phyloP scores from a whole-genome alignment of 2,113 vertebrate genomes.

The Peromyscus maniculatus region DNA sequence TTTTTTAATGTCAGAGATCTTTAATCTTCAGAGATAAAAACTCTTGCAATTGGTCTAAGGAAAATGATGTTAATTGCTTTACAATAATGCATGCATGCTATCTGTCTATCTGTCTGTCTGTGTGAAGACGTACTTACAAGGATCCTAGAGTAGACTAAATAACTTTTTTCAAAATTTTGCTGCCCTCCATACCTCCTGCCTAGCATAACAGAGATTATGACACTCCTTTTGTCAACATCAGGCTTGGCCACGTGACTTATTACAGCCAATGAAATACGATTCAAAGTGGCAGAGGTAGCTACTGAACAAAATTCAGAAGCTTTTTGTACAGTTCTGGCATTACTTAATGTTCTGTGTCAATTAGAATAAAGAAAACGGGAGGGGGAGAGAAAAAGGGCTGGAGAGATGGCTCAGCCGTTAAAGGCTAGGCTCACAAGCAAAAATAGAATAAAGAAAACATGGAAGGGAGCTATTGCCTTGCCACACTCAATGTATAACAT shows the following conservation, averaged over 20 bases:
- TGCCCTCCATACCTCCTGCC: neutral
- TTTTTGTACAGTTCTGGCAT: neutral
- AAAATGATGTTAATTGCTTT: constrained; percentile 10
- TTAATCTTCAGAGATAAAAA: constrained; percentile 7
- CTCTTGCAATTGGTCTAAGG: neutral
- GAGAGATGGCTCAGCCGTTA: no score
- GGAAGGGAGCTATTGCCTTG: no score
- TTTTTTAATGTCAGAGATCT: neutral
- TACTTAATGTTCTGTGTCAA: neutral
- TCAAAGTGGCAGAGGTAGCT: neutral
- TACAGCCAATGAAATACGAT: neutral
- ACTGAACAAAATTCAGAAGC: neutral
- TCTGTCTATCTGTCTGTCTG: neutral
- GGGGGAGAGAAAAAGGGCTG: no score
- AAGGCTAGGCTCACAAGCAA: no score
- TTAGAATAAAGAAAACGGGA: neutral
- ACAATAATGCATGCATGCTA: neutral
- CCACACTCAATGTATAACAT: neutral
- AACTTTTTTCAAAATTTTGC: neutral
- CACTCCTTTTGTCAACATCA: neutral
- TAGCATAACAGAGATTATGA: neutral
- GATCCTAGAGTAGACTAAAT: neutral
- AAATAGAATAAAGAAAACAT: neutral
- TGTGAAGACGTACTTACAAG: neutral
- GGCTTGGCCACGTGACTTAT: neutral